Evolutionary conservation across 2,113 vertebrate species (phyloP), one percentile per base, ranked within the genome.

Genomic region (Phocoena sinus): DNA sequence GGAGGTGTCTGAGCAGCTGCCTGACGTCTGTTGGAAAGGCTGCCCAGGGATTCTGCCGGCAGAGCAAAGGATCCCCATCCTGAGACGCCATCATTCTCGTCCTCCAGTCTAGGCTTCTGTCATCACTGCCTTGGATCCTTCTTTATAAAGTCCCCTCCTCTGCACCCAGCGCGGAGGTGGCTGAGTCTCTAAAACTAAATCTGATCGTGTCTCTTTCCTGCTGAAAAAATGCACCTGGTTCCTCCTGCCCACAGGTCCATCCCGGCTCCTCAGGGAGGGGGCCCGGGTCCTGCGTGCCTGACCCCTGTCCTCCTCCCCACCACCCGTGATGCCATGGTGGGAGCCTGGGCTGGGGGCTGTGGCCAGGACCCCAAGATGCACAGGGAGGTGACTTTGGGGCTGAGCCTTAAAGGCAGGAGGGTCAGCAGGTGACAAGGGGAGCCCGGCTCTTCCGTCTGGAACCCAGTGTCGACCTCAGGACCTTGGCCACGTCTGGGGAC

Each of bases 31-130:
- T 33, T 2, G 38, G 17, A 31, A 18, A 33, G 41, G 38, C 62
- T 83, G 36, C 44, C 23, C 23, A 5, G 60, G 65, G n/a, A 33
- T 41, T 10, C 60, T 82, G 15, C 15, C 12, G 6, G 10, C 1
- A 2, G 9, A 25, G 28, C 4, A 0, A 23, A 47, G 33, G 21
- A 38, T 38, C 38, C 60, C 47, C 28, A 53, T 60, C 25, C 28
- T 8, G n/a, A 60, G 13, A 20, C 1, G 0, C 38, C 9, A 2
- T 8, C 56, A 2, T 23, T 33, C 28, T 44, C 44, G 26, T 33
- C 38, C 5, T 28, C 44, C 68, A 1, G 2, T 67, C 20, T 36
- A 23, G 36, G 36, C 12, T 26, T 44, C 50, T 85, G 28, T 65
- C 5, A 3, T 11, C n/a, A 36, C 58, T 25, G 23, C 20, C 58